These are phyloP conservation scores for Phoxinus dragarum DNA, from an alignment of 2,797 vertebrate genomes.

Conservation along the genomic window DNA sequence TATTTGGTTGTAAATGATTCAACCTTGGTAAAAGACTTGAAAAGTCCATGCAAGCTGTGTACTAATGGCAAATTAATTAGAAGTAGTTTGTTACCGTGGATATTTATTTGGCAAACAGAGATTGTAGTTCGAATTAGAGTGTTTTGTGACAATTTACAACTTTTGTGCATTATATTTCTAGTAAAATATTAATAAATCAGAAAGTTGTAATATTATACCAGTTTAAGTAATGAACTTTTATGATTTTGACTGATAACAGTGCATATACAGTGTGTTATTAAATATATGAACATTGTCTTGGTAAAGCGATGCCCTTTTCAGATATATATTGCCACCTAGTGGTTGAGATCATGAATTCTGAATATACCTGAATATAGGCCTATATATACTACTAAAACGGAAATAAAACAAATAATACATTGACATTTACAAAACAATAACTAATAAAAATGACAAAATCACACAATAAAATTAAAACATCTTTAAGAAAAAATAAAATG, in stretches of 20 bases:
- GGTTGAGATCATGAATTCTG: conserved; percentile 38
- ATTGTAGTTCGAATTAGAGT: neutral
- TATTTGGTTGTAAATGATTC: neutral
- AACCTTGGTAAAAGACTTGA: neutral
- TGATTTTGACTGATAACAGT: neutral
- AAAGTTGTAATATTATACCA: neutral
- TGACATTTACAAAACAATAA: too few relatives aligned
- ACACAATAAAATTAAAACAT: too few relatives aligned
- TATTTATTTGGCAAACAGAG: neutral
- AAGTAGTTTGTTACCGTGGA: neutral
- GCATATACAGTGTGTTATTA: neutral
- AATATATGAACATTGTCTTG: neutral
- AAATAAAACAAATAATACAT: too few relatives aligned
- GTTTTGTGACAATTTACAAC: neutral
- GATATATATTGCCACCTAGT: conserved; percentile 80
- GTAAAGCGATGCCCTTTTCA: conserved; percentile 38
- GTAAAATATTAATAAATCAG: neutral
- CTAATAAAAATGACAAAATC: too few relatives aligned
- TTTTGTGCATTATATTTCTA: neutral
- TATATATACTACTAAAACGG: too few relatives aligned
- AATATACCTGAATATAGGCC: too few relatives aligned
- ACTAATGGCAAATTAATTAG: neutral
- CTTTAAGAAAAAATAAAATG: too few relatives aligned
- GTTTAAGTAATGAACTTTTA: neutral
- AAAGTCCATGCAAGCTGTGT: neutral